A percentile compares a stretch with the other conserved stretches of the same genome.
These are phyloP conservation scores for Xestoiulus laeticollis DNA, from an alignment of 2,888 invertebrate species.

Conservation along the genomic window DNA sequence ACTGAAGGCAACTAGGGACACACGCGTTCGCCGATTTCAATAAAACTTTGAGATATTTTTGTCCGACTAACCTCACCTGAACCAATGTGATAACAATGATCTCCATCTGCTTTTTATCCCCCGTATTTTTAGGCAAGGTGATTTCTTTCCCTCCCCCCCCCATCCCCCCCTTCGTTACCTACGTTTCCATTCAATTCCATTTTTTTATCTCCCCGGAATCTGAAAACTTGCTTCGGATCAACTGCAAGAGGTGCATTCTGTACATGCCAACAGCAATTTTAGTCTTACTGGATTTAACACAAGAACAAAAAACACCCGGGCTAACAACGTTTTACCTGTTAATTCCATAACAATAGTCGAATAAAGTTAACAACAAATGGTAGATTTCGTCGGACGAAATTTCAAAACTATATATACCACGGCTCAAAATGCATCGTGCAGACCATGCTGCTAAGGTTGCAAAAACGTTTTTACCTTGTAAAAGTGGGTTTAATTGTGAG, in stretches of 20 bases:
- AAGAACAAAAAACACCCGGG: not conserved
- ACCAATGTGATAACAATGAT: not conserved
- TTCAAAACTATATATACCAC: too few species aligned
- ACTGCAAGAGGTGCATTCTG: not conserved
- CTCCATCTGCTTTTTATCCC: not conserved
- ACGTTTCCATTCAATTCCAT: not conserved
- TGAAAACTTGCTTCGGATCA: not conserved
- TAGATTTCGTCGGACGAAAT: too few species aligned
- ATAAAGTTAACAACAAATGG: not conserved
- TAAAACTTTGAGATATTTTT: not conserved
- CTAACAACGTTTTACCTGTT: not conserved
- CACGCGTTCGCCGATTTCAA: not conserved
- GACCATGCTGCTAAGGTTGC: too few species aligned
- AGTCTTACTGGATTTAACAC: not conserved
- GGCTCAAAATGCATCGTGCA: not conserved
- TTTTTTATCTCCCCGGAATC: not conserved
- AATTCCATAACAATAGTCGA: not conserved
- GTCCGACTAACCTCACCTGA: conserved; percentile 20
- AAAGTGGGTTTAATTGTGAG: too few species aligned
- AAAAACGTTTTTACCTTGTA: too few species aligned
- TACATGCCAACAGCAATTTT: not conserved
- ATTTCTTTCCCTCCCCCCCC: not conserved
- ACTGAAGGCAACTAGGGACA: not conserved
- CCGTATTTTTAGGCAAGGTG: not conserved
- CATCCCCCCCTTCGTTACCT: not conserved